A percentile compares a stretch with the other conserved stretches of the same genome.
These are phyloP conservation scores for Lycaon pictus DNA, from an alignment of 2,113 vertebrate genomes.

Conservation along the genomic window DNA sequence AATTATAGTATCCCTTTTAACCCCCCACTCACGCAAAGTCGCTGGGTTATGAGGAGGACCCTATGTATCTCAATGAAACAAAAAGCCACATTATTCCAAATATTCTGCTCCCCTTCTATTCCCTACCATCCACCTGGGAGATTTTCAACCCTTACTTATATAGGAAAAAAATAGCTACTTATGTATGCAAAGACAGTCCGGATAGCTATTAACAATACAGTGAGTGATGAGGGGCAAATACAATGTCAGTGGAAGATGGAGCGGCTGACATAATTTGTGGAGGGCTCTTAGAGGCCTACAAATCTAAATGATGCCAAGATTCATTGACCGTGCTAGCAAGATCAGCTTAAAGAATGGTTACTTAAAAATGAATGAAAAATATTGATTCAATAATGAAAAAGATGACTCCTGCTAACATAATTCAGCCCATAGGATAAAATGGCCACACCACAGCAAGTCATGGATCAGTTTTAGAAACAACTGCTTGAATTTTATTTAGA, in stretches of 20 bases:
- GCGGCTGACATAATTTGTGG: conserved; percentile 45
- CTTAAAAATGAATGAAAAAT: conserved; percentile 75
- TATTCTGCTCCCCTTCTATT: not conserved
- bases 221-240: conserved; percentile 48
- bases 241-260: conserved; percentile 52
- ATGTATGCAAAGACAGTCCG: not conserved
- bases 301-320: conserved; percentile 65
- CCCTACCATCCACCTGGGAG: not conserved
- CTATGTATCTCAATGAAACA: not conserved
- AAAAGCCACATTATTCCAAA: conserved; percentile 41
- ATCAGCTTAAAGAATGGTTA: conserved; percentile 57
- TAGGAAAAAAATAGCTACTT: not conserved
- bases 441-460: not conserved
- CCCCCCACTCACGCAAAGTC: conserved; percentile 30
- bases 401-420: conserved; percentile 48
- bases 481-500: conserved; percentile 21
- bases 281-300: conserved; percentile 43
- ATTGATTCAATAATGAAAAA: conserved; percentile 62
- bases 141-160: not conserved
- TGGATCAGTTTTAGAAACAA: conserved; percentile 20
- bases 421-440: conserved; percentile 42
- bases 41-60: not conserved
- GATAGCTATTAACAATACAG: conserved; percentile 18
- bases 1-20: not conserved
- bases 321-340: not conserved